Evolutionary conservation across 2,113 vertebrate genomes (phyloP), one percentile per base, ranked within the genome.

Genomic region (Empidonax alnorum): DNA sequence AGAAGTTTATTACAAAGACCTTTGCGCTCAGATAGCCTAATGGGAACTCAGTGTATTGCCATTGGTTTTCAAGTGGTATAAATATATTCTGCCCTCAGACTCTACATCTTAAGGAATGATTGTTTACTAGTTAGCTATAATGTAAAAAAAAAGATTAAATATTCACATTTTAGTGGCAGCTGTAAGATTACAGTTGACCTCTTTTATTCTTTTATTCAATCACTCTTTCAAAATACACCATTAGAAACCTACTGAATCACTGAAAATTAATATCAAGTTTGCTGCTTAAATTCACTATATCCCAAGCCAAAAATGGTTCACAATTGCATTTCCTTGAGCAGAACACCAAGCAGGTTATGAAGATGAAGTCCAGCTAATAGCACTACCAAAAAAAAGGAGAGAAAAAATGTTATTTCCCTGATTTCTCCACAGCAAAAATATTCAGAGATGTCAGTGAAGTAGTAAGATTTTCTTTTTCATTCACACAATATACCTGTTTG

Each of bases 21-120:
- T 77, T 71, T 75, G 20, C 66, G 69, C 71, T 75, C 69, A 53
- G 35, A 49, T 27, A 61, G 39, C 58, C 20, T 81, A 78, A 75
- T 44, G 87, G 74, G 55, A 89, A 27, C 49, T 72, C 33, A 44
- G 5, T 39, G 31, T 41, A 89, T 55, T 89, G 58, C 15, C 37
- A 87, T 42, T 53, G 87, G 91, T 94, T 96, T 95, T 89, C 58
- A 94, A 78, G 37, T 3, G 4, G n/a, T n/a, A 73, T 46, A 67
- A 92, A 66, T 35, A 50, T 11, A 16, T 9, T 66, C 46, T 95
- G 35, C 35, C 63, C n/a, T 87, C 49, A 92, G 66, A 77, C n/a
- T 75, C 46, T 56, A 18, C 8, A 49, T 61, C 37, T 75, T 18
- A 24, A 69, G 28, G 14, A 84, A 23, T 49, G 87, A 39, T 30